Percentiles rank a stretch among this genome's conserved stretches.
phyloP scores from a whole-genome alignment of 2,797 vertebrate species.

The Poliocrania exsul region DNA sequence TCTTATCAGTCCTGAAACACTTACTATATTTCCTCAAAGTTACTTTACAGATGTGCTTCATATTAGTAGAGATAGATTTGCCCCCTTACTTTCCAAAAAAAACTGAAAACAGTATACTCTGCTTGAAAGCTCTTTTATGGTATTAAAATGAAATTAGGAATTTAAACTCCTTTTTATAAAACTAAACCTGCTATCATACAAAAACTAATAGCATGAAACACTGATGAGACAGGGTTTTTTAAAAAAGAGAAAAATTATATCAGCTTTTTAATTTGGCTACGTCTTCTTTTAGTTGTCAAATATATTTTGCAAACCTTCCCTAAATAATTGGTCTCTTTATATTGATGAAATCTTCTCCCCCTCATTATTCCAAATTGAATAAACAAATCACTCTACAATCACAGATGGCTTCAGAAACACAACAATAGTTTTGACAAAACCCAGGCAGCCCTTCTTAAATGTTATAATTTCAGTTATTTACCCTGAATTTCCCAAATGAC shows the following conservation, averaged over 20 bases:
- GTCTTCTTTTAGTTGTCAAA: neutral
- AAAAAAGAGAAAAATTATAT: neutral
- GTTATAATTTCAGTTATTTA: neutral
- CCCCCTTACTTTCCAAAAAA: neutral
- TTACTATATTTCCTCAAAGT: neutral
- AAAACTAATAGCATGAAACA: neutral
- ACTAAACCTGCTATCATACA: neutral
- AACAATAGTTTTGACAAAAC: neutral
- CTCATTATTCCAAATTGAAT: neutral
- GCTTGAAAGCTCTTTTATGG: neutral
- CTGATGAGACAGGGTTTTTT: accelerated
- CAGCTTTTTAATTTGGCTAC: neutral
- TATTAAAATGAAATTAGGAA: neutral
- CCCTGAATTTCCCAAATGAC: neutral
- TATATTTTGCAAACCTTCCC: neutral
- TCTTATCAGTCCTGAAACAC: neutral
- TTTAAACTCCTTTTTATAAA: neutral
- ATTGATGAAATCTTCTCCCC: neutral
- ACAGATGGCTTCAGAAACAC: neutral
- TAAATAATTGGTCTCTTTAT: neutral
- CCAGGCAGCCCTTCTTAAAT: neutral
- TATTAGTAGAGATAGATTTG: neutral
- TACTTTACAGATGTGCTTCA: neutral
- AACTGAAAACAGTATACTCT: neutral
- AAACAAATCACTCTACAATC: neutral